Conservation (phyloP, 2,113 vertebrate genomes). For the Pao palembangensis region DNA sequence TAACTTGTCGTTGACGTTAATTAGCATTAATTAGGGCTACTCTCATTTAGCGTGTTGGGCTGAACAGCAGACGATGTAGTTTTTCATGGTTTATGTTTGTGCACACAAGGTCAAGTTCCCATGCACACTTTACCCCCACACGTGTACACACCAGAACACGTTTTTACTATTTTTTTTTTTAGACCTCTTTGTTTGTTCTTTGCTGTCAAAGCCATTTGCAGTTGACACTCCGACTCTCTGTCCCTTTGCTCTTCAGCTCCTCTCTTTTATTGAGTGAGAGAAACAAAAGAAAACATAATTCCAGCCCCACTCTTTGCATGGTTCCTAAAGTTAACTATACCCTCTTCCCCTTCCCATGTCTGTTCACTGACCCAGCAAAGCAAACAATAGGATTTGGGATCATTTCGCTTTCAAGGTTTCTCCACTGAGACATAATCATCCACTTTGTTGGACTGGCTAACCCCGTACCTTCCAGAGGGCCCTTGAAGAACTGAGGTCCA, state of each 20-base stretch:
- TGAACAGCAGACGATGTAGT: conserved; percentile 14
- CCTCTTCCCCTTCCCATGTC: conserved; percentile 10
- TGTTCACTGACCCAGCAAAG: conserved; percentile 45
- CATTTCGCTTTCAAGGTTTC: conserved; percentile 40
- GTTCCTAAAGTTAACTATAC: conserved; percentile 3
- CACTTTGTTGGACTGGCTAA: conserved; percentile 62
- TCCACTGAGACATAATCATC: conserved; percentile 50
- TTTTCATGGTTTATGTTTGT: conserved; percentile 23
- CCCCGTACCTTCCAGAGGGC: conserved; percentile 47
- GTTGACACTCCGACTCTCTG: conserved; percentile 60
- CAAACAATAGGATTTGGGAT: conserved; percentile 47
- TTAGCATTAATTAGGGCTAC: conserved; percentile 77
- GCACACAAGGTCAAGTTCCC: conserved; percentile 23
- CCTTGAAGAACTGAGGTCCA: conserved; percentile 18
- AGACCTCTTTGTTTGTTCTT: conserved; percentile 57
- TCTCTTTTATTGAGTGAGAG: conserved; percentile 35
- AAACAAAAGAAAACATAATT: conserved; percentile 45
- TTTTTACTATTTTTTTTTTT: conserved; percentile 36
- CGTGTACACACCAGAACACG: conserved; percentile 10
- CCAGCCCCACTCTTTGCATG: conserved; percentile 34
- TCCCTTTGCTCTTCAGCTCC: conserved; percentile 58
- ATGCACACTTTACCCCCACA: conserved; percentile 33
- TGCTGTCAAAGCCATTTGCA: conserved; percentile 65
- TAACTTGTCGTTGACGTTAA: conserved; percentile 77
- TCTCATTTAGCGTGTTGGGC: conserved; percentile 35